Conservation (phyloP, 92 coral and sea anemone species). For the Porites lobata region DNA sequence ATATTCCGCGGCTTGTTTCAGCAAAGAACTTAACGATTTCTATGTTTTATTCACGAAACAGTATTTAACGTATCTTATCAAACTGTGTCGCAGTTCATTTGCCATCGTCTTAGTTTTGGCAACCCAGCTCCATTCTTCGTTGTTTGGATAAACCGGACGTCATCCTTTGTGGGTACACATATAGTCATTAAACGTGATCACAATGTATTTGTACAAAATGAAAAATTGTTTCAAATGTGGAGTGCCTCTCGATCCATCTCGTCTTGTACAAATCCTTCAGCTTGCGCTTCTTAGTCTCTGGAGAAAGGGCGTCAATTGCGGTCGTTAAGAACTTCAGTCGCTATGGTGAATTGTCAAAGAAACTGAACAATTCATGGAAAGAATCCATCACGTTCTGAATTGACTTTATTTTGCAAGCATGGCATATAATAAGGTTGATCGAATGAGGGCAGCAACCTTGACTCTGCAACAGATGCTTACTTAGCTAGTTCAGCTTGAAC, state of each 20-base stretch:
- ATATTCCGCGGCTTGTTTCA: too few relatives aligned
- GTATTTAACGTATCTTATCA: too few relatives aligned
- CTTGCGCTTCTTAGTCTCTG: constrained; percentile 62
- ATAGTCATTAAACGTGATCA: constrained; percentile 48
- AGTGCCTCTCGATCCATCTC: constrained; percentile 31
- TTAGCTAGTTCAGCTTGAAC: constrained; percentile 74
- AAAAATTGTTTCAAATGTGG: constrained; percentile 31
- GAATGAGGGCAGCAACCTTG: constrained; percentile 72
- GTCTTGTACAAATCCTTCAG: constrained; percentile 58
- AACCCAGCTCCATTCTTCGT: neutral
- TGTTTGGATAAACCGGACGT: constrained; percentile 49
- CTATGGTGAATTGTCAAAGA: constrained; percentile 73
- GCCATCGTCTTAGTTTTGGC: too few relatives aligned
- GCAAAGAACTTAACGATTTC: too few relatives aligned
- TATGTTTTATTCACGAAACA: too few relatives aligned
- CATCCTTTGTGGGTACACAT: constrained; percentile 63
- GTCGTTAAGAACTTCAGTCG: constrained; percentile 53
- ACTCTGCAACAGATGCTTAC: constrained; percentile 57
- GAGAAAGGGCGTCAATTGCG: constrained; percentile 60
- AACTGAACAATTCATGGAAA: constrained; percentile 63
- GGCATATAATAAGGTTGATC: constrained; percentile 61
- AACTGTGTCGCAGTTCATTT: too few relatives aligned
- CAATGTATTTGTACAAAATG: constrained; percentile 22
- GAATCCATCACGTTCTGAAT: constrained; percentile 44
- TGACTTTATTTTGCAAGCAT: constrained; percentile 63